These are phyloP conservation scores for human (Homo sapiens) DNA, from an alignment of 2,113 vertebrate species.

Conservation along the genomic window GRCh38 chr1:18571001-18571500, in stretches of 20 bases:
- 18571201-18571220: rapidly evolving
- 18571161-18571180: rapidly evolving
- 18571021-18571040: not conserved
- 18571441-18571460: not conserved
- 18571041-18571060: not conserved
- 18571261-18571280: no score
- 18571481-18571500: not conserved
- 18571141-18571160: rapidly evolving
- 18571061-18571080: not conserved
- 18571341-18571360: not conserved
- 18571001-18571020: no score
- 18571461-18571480: not conserved
- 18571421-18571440: rapidly evolving
- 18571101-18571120: no score
- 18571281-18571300: not conserved
- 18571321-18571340: rapidly evolving
- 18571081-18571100: not conserved
- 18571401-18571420: no score
- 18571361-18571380: rapidly evolving
- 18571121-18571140: not conserved
- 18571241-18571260: rapidly evolving
- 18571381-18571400: not conserved
- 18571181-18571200: not conserved
- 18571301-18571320: rapidly evolving
- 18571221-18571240: rapidly evolving